Evolutionary conservation across 1,140 invertebrate genomes (phyloP).

Genomic region (Drosophila mauritiana): DNA sequence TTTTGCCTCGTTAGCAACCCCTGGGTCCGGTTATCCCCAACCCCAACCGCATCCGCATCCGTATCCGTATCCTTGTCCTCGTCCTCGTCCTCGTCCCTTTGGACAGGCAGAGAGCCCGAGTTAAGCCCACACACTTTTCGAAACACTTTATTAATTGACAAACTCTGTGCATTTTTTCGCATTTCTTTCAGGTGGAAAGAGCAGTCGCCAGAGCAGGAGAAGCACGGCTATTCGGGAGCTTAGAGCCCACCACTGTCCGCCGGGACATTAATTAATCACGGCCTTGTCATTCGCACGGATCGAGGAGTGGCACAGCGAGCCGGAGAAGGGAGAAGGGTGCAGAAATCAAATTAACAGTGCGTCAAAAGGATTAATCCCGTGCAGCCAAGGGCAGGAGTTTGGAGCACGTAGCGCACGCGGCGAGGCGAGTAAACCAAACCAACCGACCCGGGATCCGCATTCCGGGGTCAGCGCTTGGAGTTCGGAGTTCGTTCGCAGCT

Average conservation of each 20-base stretch:
- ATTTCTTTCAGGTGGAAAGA: slow-evolving; percentile 63
- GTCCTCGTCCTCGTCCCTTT: background rate
- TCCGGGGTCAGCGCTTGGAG: background rate
- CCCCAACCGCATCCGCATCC: background rate
- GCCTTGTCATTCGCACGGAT: slow-evolving; percentile 44
- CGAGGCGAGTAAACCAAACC: slow-evolving; percentile 12
- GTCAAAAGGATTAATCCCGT: slow-evolving; percentile 44
- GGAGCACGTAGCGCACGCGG: slow-evolving; percentile 33
- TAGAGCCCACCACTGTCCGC: slow-evolving; percentile 38
- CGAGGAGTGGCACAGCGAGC: background rate
- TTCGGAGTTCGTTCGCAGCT: background rate
- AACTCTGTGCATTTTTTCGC: slow-evolving; percentile 35
- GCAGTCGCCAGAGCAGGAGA: background rate
- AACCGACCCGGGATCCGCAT: background rate
- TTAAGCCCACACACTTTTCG: background rate
- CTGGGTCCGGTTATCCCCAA: background rate
- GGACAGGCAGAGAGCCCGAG: background rate
- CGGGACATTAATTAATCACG: slow-evolving; percentile 74
- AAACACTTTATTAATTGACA: slow-evolving; percentile 44
- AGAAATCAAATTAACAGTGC: slow-evolving; percentile 62
- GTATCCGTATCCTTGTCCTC: background rate
- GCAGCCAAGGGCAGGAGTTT: slow-evolving; percentile 1
- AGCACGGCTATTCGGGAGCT: slow-evolving; percentile 61
- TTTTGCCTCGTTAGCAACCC: slow-evolving; percentile 17
- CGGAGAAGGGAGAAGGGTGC: slow-evolving; percentile 6